Evolutionary conservation across 2,113 vertebrate genomes (phyloP).

Genomic region (Alethe castanea): DNA sequence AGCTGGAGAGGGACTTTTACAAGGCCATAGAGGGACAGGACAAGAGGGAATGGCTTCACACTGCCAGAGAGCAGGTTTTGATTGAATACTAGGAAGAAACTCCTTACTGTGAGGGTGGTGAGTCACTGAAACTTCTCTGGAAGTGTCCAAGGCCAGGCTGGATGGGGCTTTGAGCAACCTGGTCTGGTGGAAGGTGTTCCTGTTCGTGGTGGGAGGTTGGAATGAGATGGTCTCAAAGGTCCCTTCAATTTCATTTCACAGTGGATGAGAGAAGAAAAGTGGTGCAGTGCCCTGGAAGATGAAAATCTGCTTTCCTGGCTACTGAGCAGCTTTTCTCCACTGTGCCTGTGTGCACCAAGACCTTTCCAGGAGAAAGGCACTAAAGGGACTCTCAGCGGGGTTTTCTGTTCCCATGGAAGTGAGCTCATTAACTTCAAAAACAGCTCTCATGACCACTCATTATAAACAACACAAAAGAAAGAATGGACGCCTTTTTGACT

Average conservation of each 20-base stretch:
- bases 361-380: not conserved
- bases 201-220: not conserved
- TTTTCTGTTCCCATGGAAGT: not conserved
- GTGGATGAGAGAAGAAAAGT: not conserved
- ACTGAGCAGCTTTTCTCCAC: not conserved
- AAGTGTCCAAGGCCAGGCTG: not conserved
- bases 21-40: not conserved
- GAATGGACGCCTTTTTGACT: not conserved
- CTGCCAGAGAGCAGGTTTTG: not conserved
- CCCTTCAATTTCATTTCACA: not conserved
- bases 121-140: not conserved
- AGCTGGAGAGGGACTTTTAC: not conserved
- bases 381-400: not conserved
- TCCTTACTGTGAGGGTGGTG: not conserved
- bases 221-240: fast-evolving
- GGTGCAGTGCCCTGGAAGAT: not conserved
- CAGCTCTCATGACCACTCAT: not conserved
- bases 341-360: not conserved
- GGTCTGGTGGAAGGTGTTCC: not conserved
- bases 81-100: not conserved
- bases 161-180: not conserved
- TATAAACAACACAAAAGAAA: not conserved
- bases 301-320: not conserved
- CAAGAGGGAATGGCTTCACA: not conserved
- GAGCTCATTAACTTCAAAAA: slow-evolving; percentile 19